Evolutionary conservation across 2,113 vertebrate species (phyloP).

Genomic region (Leptobrachium leishanense): DNA sequence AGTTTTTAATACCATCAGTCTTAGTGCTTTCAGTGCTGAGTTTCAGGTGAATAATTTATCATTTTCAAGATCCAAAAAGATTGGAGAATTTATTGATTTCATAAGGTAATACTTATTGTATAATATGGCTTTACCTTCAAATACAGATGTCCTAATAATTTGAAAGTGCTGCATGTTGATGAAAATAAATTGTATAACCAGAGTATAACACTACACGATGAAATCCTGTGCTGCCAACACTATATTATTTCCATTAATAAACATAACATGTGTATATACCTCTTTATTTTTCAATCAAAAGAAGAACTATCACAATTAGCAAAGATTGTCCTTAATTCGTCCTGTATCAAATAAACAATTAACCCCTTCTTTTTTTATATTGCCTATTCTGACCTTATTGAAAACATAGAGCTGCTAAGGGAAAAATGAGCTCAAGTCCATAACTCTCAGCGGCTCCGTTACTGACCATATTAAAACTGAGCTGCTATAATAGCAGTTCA

Average conservation of each 20-base stretch:
- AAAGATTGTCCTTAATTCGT: too few species aligned
- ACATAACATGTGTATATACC: background rate
- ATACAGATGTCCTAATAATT: background rate
- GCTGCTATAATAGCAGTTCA: too few species aligned
- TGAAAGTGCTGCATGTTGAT: background rate
- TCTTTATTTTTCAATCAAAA: background rate
- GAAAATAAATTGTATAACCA: conserved; percentile 5
- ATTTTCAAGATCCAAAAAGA: conserved; percentile 10
- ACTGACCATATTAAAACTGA: too few species aligned
- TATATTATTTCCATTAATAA: background rate
- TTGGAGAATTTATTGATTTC: conserved; percentile 26
- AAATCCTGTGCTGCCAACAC: too few species aligned
- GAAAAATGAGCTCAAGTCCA: too few species aligned
- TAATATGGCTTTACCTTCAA: conserved; percentile 4
- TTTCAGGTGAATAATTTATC: conserved; percentile 10
- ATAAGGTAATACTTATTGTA: conserved; percentile 1
- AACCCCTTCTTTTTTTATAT: too few species aligned
- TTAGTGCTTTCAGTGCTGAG: background rate
- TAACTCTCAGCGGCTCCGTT: too few species aligned
- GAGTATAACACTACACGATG: background rate
- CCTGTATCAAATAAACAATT: too few species aligned
- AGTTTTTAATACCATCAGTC: background rate
- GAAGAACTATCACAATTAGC: too few species aligned
- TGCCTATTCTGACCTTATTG: too few species aligned
- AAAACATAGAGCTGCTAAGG: too few species aligned